Conservation (phyloP, 2,113 vertebrate genomes). For the Collichthys lucidus region DNA sequence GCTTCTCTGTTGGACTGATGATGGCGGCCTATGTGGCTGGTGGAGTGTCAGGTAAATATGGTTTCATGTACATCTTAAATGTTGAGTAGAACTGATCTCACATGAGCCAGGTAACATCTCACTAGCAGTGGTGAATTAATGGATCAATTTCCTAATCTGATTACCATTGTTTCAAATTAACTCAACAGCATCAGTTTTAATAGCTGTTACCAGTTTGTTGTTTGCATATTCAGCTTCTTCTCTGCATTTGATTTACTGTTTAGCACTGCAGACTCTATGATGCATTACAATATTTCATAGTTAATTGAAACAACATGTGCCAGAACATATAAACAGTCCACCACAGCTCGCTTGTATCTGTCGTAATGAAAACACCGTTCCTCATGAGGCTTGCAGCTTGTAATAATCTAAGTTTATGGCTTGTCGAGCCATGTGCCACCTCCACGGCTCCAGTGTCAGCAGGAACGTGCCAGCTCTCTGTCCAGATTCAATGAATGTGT, state of each 20-base stretch:
- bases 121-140: background rate
- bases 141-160: background rate
- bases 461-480: constrained; percentile 57
- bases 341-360: constrained; percentile 9
- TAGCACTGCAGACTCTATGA: background rate
- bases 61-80: background rate
- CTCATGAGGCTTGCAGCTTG: constrained; percentile 24
- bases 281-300: constrained; percentile 34
- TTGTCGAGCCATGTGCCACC: constrained; percentile 48
- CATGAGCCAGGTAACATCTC: background rate
- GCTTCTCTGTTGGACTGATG: constrained; percentile 90
- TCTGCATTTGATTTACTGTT: constrained; percentile 6
- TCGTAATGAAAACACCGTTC: constrained; percentile 42
- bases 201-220: background rate
- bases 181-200: constrained; percentile 1
- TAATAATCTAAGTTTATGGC: constrained; percentile 49
- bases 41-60: constrained; percentile 91
- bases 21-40: constrained; percentile 90
- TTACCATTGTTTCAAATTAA: constrained; percentile 7
- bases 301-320: constrained; percentile 12
- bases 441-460: constrained; percentile 41
- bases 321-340: constrained; percentile 29
- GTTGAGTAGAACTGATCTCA: background rate
- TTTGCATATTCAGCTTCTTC: constrained; percentile 15
- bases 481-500: constrained; percentile 53